These are phyloP conservation scores for Cryptomyrus ogoouensis DNA, from an alignment of 2,113 vertebrate genomes.

Conservation along the genomic window DNA sequence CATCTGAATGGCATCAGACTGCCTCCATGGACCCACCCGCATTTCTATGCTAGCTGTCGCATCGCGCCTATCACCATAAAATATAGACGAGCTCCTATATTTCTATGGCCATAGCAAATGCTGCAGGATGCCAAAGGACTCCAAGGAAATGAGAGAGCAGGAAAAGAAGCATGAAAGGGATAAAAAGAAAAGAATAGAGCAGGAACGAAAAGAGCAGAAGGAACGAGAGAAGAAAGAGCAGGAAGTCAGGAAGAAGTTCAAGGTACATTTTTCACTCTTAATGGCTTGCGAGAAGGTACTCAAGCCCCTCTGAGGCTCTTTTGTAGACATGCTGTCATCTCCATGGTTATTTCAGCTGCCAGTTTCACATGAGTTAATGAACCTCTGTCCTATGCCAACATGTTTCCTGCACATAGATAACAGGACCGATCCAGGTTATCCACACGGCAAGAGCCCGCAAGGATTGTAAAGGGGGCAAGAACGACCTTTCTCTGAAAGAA, in stretches of 20 bases:
- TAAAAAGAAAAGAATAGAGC: slow-evolving; percentile 60
- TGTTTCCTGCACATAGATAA: slow-evolving; percentile 56
- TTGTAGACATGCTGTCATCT: neutral
- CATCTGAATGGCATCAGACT: neutral
- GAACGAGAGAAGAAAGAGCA: slow-evolving; percentile 87
- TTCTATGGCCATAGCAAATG: neutral
- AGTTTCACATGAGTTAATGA: neutral
- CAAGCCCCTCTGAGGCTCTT: neutral
- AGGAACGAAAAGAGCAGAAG: slow-evolving; percentile 78
- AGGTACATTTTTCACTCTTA: slow-evolving; percentile 45
- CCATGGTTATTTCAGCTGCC: neutral
- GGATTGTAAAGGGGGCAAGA: slow-evolving; percentile 73
- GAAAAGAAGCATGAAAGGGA: slow-evolving; percentile 68
- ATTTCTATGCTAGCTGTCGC: neutral
- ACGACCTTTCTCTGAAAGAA: slow-evolving; percentile 74
- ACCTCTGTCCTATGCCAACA: neutral
- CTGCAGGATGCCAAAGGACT: slow-evolving; percentile 33
- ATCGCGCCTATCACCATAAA: neutral
- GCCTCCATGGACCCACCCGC: neutral
- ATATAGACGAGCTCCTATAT: neutral
- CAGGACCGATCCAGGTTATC: slow-evolving; percentile 66
- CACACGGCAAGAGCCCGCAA: slow-evolving; percentile 68
- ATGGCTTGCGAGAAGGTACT: neutral
- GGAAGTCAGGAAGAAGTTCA: slow-evolving; percentile 83
- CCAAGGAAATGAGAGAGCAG: slow-evolving; percentile 47